phyloP scores from a whole-genome alignment of 2,888 invertebrate species.

The Embidobia sp. region DNA sequence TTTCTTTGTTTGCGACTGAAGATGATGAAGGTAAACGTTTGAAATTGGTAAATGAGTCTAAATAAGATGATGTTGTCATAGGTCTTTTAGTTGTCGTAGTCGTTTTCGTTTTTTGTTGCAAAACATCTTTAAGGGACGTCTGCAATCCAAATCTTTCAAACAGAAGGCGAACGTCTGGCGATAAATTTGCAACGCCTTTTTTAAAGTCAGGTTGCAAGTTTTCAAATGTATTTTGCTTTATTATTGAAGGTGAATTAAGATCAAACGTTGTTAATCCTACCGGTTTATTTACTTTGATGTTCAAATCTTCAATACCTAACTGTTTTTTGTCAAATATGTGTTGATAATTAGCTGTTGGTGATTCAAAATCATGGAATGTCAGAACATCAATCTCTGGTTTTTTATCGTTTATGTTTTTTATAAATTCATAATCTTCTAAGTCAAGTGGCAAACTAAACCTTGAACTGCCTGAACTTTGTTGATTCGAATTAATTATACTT shows the following conservation, averaged over 20 bases:
- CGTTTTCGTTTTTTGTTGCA: neutral
- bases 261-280: slow-evolving; percentile 60
- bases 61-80: slow-evolving; percentile 74
- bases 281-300: slow-evolving; percentile 41
- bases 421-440: slow-evolving; percentile 3
- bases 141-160: slow-evolving; percentile 78
- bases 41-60: slow-evolving; percentile 74
- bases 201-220: slow-evolving; percentile 67
- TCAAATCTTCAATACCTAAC: slow-evolving; percentile 8
- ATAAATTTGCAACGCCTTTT: slow-evolving; percentile 75
- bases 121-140: slow-evolving; percentile 62
- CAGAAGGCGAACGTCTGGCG: slow-evolving; percentile 76
- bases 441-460: slow-evolving; percentile 33
- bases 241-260: slow-evolving; percentile 64
- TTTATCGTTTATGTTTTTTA: slow-evolving; percentile 8
- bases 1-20: slow-evolving; percentile 76
- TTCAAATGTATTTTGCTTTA: slow-evolving; percentile 72
- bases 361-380: neutral
- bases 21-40: slow-evolving; percentile 81
- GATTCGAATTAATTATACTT: slow-evolving; percentile 17
- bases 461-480: slow-evolving; percentile 21
- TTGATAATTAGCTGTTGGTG: slow-evolving; percentile 17
- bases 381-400: neutral
- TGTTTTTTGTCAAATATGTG: slow-evolving; percentile 34
- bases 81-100: slow-evolving; percentile 65